Percentiles rank a stretch among this genome's conserved stretches.
These are phyloP conservation scores for Coecobrya sp. DNA, from an alignment of 2,888 invertebrate species.

Conservation along the genomic window DNA sequence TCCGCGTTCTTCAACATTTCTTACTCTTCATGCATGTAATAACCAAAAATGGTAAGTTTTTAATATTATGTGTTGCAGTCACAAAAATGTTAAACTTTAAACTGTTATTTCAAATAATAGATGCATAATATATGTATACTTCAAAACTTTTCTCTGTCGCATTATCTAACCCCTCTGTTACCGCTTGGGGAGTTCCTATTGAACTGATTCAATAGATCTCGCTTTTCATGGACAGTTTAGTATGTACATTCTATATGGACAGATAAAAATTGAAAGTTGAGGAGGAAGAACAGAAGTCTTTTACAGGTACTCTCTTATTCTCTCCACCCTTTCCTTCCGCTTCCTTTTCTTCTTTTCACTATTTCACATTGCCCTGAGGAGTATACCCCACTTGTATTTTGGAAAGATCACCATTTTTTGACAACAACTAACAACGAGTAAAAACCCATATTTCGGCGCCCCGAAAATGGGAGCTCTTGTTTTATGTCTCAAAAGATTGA, in stretches of 20 bases:
- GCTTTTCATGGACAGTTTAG: conserved; percentile 24
- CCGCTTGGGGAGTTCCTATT: conserved; percentile 66
- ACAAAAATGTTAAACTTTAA: not conserved
- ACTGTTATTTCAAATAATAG: not conserved
- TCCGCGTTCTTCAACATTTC: not conserved
- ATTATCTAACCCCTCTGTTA: not conserved
- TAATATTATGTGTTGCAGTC: not conserved
- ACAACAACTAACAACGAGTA: conserved; percentile 25
- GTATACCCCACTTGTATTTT: conserved; percentile 40
- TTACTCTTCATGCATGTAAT: not conserved
- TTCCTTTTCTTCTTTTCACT: conserved; percentile 32
- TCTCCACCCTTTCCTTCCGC: conserved; percentile 22
- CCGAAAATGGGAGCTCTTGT: conserved; percentile 58
- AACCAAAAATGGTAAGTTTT: not conserved
- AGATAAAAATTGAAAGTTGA: not conserved
- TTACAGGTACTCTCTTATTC: conserved; percentile 21
- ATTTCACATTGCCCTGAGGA: conserved; percentile 59
- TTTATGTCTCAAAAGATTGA: conserved; percentile 55
- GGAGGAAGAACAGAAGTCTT: conserved; percentile 27
- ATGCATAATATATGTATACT: not conserved
- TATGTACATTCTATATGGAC: not conserved
- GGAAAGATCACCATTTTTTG: conserved; percentile 27
- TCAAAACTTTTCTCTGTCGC: conserved; percentile 3
- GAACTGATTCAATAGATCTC: conserved; percentile 62
- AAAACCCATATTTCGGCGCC: no score